phyloP scores from a whole-genome alignment of 2,797 vertebrate species.

The Sebastes glaucus region DNA sequence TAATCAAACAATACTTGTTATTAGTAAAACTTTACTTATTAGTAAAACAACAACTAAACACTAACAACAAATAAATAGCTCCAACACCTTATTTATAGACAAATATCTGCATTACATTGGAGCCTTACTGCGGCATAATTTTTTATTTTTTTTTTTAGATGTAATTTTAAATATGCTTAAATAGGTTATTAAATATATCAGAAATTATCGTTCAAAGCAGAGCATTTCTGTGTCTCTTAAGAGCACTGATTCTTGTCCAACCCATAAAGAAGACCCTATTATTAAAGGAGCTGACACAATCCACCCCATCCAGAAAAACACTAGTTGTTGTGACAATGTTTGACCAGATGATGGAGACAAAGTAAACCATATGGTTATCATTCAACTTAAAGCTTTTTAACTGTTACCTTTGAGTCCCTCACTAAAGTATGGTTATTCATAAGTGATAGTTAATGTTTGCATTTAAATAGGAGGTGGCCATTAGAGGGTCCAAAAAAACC shows the following conservation, averaged over 20 bases:
- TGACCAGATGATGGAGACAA: conserved; percentile 58
- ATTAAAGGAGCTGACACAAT: no score
- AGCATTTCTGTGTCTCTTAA: not conserved
- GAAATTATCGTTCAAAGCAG: not conserved
- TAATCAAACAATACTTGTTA: no score
- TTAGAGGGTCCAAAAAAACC: no score
- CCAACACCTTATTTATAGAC: not conserved
- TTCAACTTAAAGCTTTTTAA: not conserved
- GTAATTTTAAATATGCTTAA: not conserved
- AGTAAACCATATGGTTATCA: not conserved
- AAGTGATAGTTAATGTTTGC: not conserved
- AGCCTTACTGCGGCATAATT: not conserved
- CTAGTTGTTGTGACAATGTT: not conserved
- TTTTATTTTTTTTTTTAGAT: no score
- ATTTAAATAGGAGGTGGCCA: not conserved
- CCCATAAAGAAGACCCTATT: not conserved
- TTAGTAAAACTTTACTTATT: no score
- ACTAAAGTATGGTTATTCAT: not conserved
- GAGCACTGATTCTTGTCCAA: accelerated
- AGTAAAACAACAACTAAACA: no score
- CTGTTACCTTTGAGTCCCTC: not conserved
- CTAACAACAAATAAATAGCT: no score
- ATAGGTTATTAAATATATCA: not conserved
- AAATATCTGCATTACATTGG: not conserved
- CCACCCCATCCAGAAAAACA: not conserved